Evolutionary conservation across 2,888 invertebrate genomes (phyloP), one percentile per base, ranked within the genome.

Genomic region (Automeris io): DNA sequence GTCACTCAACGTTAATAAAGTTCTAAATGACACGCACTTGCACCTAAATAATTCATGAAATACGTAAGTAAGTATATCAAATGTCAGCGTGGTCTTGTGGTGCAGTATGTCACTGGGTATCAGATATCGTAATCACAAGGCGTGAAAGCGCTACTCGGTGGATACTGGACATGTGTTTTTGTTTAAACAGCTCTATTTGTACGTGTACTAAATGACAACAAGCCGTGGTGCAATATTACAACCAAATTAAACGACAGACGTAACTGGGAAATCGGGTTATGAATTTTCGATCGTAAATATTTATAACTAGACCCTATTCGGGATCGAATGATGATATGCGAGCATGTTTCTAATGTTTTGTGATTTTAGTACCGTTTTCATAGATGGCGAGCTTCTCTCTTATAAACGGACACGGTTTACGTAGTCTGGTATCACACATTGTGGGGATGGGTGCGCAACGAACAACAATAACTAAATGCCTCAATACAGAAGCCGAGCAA

Each of bases 321-420:
- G 62, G 41, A 47, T 43, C 47, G 47, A 57, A 63, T 57, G 57
- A 56, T 60, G 57, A 45, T 39, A 54, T 54, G 60, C 52, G 56
- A 50, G 51, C 41, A 40, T 35, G 38, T 45, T 36, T 42, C 33
- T 45, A 43, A 43, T 51, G 49, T 41, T 54, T 54, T 67, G 63
- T 62, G 62, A 65, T 68, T 54, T 54, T 54, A 57, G 66, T 83
- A 87, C 87, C 86, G 72, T 87, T 79, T 67, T 86, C 87, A 67
- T 85, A 87, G 61, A 87, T 71, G 70, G 82, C 81, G 52, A 87
- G 80, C 71, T 86, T 87, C 69, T 85, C 82, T 66, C 70, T 75
- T 66, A 87, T 87, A 50, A 85, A 78, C 47, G 85, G 81, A 57
- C 86, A 69, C 51, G 80, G 56, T 69, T 70, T 80, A 55, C 83